phyloP scores from a whole-genome alignment of 2,888 invertebrate genomes.

The Elgonia sp. region DNA sequence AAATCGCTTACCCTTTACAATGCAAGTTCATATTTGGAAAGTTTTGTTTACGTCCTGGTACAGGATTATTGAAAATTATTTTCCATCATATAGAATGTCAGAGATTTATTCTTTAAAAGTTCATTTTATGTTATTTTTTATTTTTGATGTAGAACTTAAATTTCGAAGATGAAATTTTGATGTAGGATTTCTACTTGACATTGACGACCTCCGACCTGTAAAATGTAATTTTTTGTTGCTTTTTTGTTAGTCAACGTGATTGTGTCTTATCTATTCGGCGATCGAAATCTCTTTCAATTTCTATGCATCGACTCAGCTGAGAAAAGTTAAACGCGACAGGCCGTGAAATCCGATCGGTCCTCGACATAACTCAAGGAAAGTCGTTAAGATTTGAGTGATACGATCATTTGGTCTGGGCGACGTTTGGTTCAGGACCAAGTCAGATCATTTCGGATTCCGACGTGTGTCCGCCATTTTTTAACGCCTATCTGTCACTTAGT shows the following conservation, averaged over 20 bases:
- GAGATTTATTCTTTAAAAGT: too few species aligned
- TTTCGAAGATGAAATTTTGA: too few species aligned
- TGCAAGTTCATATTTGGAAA: slow-evolving; percentile 17
- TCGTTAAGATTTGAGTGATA: slow-evolving; percentile 80
- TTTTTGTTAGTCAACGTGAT: slow-evolving; percentile 25
- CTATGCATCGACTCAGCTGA: slow-evolving; percentile 59
- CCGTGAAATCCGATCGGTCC: slow-evolving; percentile 78
- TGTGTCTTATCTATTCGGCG: slow-evolving; percentile 29
- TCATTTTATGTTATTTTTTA: too few species aligned
- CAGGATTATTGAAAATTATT: too few species aligned
- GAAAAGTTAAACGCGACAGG: slow-evolving; percentile 71
- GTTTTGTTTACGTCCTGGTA: too few species aligned
- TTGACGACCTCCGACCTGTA: slow-evolving; percentile 40
- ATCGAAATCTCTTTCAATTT: slow-evolving; percentile 59
- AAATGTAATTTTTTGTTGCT: slow-evolving; percentile 14
- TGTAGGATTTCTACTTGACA: neutral
- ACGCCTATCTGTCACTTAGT: slow-evolving; percentile 81
- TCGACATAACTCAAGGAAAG: slow-evolving; percentile 76
- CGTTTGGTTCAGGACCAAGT: slow-evolving; percentile 27
- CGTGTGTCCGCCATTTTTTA: slow-evolving; percentile 78
- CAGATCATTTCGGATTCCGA: slow-evolving; percentile 78
- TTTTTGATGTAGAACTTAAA: too few species aligned
- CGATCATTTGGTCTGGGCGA: slow-evolving; percentile 73
- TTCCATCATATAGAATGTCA: too few species aligned
- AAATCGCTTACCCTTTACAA: slow-evolving; percentile 13